phyloP scores from a whole-genome alignment of 2,888 invertebrate species.

The Thymelicus acteon region DNA sequence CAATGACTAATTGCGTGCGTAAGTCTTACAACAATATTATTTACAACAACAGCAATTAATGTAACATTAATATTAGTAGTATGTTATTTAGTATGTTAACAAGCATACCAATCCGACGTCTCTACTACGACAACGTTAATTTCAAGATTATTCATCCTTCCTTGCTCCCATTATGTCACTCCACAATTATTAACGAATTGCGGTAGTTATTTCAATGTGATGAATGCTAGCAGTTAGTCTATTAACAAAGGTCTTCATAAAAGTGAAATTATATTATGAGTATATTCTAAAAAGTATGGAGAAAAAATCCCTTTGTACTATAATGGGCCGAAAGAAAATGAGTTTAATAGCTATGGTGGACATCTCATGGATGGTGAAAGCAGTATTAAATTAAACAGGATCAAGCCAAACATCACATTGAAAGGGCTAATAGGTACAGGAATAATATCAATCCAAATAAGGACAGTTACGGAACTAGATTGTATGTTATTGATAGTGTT shows the following conservation, averaged over 20 bases:
- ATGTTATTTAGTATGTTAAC: not conserved
- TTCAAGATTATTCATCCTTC: conserved; percentile 11
- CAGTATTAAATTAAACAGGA: too few relatives aligned
- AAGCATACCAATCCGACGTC: not conserved
- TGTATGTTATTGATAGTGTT: too few relatives aligned
- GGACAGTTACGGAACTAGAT: too few relatives aligned
- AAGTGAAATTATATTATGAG: too few relatives aligned
- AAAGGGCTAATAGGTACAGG: not conserved
- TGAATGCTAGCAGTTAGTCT: not conserved
- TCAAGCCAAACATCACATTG: conserved; percentile 10
- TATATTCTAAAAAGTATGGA: too few relatives aligned
- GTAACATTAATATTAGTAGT: not conserved
- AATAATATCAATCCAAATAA: too few relatives aligned
- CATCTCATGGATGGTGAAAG: too few relatives aligned
- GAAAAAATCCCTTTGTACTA: too few relatives aligned
- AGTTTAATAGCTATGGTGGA: too few relatives aligned
- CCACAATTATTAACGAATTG: conserved; percentile 7
- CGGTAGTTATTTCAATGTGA: not conserved
- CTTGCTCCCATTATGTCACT: conserved; percentile 17
- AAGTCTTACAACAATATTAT: conserved; percentile 17
- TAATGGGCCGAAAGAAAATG: too few relatives aligned
- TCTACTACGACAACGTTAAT: conserved; percentile 8
- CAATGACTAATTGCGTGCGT: conserved; percentile 4
- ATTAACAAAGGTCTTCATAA: not conserved
- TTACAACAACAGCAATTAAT: conserved; percentile 25